Evolutionary conservation across 2,888 invertebrate genomes (phyloP), one percentile per base, ranked within the genome.

Genomic region (Linnaemya vulpina): DNA sequence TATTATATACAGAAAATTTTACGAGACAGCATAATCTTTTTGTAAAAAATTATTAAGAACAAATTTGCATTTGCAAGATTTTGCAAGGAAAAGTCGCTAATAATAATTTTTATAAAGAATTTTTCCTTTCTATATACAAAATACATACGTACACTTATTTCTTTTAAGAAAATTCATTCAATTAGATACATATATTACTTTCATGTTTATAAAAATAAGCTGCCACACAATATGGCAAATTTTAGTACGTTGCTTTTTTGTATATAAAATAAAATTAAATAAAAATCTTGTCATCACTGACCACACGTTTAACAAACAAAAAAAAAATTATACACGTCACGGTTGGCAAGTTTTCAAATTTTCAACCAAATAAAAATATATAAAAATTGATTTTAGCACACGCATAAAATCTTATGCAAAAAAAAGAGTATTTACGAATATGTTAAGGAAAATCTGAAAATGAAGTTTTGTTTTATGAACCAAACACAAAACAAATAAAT

Each of bases 331-430:
- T 30, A 49, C 65, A 70, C 82, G 85, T 70, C 75, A 78, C 60
- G 38, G 71, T 86, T 86, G 84, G 84, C 86, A 86, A 84, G 79
- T 79, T 76, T 67, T 86, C 86, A 86, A 84, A 78, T 74, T 67
- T 53, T 76, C 25, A 55, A 49, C 3, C 7, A 13, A 67, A 43
- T 73, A 40, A 7, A 3, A 30, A 40, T 49, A n/a, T 53, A 35
- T 3, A 58, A 65, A 49, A 71, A 20, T 22, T 62, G n/a, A 60
- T 49, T 53, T 55, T 10, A 71, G 17, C 25, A 51, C 13, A 74
- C 63, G 65, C 78, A 73, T 7, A 49, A 55, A 58, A 70, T 67
- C 58, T 35, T 53, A 63, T 51, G 17, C 20, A 30, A 77, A 51
- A 10, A 68, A 35, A 49, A 5, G 17, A 15, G 49, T 22, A 49